Evolutionary conservation across 2,888 invertebrate genomes (phyloP).

Genomic region (Escarpia spicata): DNA sequence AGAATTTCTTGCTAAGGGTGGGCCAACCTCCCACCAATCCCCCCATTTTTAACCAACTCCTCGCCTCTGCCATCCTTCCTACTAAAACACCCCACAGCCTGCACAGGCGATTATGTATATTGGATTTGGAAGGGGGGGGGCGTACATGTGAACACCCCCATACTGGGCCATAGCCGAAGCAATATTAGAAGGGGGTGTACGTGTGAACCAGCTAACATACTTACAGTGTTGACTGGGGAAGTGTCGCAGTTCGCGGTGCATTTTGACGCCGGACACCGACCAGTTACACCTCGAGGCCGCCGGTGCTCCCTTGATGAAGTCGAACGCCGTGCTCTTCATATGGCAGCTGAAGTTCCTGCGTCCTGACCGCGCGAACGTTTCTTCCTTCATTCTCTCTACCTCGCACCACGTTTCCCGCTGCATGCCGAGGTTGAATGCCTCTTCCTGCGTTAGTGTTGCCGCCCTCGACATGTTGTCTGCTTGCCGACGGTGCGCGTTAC

Average conservation of each 20-base stretch:
- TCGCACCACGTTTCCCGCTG: slow-evolving; percentile 5
- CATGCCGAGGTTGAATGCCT: not conserved
- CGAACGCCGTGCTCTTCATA: not conserved
- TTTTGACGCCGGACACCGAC: not conserved
- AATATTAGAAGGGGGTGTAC: too few relatives aligned
- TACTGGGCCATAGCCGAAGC: too few relatives aligned
- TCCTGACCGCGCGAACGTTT: not conserved
- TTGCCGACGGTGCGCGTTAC: not conserved
- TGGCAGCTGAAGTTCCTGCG: not conserved
- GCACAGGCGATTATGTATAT: too few relatives aligned
- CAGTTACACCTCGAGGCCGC: not conserved
- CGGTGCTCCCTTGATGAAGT: not conserved
- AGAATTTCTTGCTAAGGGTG: too few relatives aligned
- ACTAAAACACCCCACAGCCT: too few relatives aligned
- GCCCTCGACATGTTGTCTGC: slow-evolving; percentile 6
- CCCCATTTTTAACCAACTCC: too few relatives aligned
- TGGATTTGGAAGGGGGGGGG: too few relatives aligned
- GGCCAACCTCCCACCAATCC: too few relatives aligned
- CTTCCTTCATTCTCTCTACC: not conserved
- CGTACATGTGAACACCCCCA: too few relatives aligned
- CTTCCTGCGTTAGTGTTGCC: not conserved
- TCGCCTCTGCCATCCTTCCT: too few relatives aligned
- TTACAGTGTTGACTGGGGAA: slow-evolving; percentile 1
- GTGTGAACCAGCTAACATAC: not conserved
- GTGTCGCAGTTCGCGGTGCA: not conserved